Base-by-base conservation (phyloP, 2,797 vertebrate species). In the Urocyon cinereoargenteus region DNA sequence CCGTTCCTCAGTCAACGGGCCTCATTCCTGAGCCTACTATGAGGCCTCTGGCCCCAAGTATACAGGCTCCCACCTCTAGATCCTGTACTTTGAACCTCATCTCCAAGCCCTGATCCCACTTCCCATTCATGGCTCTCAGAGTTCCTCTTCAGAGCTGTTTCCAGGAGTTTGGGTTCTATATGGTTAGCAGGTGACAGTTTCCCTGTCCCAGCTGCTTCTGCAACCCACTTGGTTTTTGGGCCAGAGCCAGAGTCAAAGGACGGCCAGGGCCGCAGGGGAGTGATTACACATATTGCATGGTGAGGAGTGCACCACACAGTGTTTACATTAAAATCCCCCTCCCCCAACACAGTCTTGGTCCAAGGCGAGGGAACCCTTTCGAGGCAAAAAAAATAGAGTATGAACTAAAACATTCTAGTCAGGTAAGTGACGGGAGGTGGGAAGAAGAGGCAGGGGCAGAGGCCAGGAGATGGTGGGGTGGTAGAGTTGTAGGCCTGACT, bases 221-320 rank as follows among this genome's bases (percentile, higher is more conserved):
- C n/a, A 92, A 40, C 82, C 89, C 64, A 96, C 64, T 91, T 96
- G 94, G 84, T 62, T 84, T 92, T 79, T 97, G 93, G 84, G n/a
- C 51, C 45, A 0, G 24, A 95, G 83, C 68, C 93, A 88, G 62
- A 68, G n/a, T 31, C 90, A 83, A 34, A 91, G 31, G 81, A 77
- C 24, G 78, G 72, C 49, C 84, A 86, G 84, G 95, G 79, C 66
- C 59, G 72, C 73, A 75, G 49, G 85, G 84, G 61, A 94, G 66
- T 51, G 82, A 55, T 45, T 62, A 31, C 55, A 55, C 70, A 13
- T 19, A 66, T 10, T 91, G 62, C 45, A 26, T 40, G 36, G 4
- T 70, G 62, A 77, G 21, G 73, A 61, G 72, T 79, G 40, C 86
- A 72, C 55, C 85, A 55, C 28, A 61, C 24, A 70, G 12, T 34